Percentiles rank a stretch among this genome's conserved stretches.
These are phyloP conservation scores for Thelaira solivaga DNA, from an alignment of 2,888 invertebrate genomes.

Conservation along the genomic window DNA sequence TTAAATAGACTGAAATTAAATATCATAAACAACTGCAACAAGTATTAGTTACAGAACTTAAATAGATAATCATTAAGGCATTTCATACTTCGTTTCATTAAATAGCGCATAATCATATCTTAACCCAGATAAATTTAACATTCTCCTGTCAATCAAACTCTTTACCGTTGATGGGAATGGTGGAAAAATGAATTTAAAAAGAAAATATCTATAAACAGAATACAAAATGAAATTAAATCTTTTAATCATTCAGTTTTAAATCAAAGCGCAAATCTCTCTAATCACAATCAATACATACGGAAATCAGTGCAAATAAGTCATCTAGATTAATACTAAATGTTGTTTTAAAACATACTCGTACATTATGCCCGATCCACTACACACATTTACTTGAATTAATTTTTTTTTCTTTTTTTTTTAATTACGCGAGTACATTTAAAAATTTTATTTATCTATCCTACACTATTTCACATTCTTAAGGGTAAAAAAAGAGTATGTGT, in stretches of 20 bases:
- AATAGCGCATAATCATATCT: constrained; percentile 25
- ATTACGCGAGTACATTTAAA: too few relatives aligned
- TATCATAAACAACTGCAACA: too few relatives aligned
- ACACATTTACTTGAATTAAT: too few relatives aligned
- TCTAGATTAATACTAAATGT: constrained; percentile 38
- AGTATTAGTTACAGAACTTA: too few relatives aligned
- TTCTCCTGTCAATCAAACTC: neutral
- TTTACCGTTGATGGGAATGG: neutral
- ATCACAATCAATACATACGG: constrained; percentile 12
- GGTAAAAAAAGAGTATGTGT: too few relatives aligned
- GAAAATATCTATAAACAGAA: neutral
- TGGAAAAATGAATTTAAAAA: neutral
- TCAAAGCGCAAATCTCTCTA: constrained; percentile 9
- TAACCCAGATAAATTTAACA: constrained; percentile 18
- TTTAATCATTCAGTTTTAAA: constrained; percentile 48
- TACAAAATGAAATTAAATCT: constrained; percentile 26
- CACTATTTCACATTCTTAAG: too few relatives aligned
- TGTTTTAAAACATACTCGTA: neutral
- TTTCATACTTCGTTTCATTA: neutral
- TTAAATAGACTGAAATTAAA: too few relatives aligned
- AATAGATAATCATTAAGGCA: constrained; percentile 1
- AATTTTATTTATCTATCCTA: too few relatives aligned
- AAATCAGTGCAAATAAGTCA: constrained; percentile 48
- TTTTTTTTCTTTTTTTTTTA: too few relatives aligned
- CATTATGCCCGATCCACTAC: neutral